phyloP scores from a whole-genome alignment of 2,797 vertebrate species.

The Sus cebifrons region DNA sequence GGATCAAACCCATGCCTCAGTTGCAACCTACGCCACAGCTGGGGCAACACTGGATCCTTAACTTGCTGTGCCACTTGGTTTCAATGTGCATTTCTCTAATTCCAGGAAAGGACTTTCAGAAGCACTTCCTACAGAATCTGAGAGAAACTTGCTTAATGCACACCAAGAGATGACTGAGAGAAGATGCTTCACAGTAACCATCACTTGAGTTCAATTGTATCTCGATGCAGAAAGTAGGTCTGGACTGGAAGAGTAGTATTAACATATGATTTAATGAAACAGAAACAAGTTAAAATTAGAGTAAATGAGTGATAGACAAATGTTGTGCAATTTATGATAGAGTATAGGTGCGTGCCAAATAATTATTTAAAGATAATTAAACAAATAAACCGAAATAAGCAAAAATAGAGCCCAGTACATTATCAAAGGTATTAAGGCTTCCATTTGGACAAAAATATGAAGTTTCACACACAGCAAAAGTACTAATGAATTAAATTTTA shows the following conservation, averaged over 20 bases:
- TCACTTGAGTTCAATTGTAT: neutral
- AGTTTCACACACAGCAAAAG: neutral
- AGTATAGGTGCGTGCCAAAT: neutral
- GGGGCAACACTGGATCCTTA: too few species aligned
- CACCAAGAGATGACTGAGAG: neutral
- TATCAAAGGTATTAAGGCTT: neutral
- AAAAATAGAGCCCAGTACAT: neutral
- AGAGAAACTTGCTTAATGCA: neutral
- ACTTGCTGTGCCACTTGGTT: neutral
- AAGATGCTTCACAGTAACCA: neutral
- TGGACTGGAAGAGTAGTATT: neutral
- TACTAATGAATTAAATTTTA: neutral
- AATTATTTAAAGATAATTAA: conserved; percentile 9
- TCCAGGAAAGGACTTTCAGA: neutral
- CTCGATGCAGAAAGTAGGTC: neutral
- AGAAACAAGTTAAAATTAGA: neutral
- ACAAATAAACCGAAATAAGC: neutral
- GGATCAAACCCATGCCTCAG: too few species aligned
- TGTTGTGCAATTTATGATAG: neutral
- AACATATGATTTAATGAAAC: neutral
- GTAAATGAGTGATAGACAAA: neutral
- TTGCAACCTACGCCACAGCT: too few species aligned
- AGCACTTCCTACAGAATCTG: neutral
- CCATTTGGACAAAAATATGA: neutral
- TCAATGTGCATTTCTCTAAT: conserved; percentile 36